phyloP scores from a whole-genome alignment of 2,113 vertebrate species.

The Nymphicus hollandicus region DNA sequence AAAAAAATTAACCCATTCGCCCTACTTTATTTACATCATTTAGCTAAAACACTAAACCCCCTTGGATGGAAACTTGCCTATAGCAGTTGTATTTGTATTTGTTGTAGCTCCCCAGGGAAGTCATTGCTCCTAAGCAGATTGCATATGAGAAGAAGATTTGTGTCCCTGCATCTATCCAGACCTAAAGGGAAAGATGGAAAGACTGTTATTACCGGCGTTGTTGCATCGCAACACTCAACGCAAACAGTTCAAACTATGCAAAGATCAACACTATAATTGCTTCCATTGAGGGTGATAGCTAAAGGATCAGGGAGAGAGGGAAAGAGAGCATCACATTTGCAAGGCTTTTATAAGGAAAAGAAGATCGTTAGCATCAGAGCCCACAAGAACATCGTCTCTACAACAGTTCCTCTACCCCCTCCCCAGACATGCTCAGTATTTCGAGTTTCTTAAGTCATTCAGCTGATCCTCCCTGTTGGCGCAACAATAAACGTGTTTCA shows the following conservation, averaged over 20 bases:
- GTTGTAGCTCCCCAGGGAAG: slow-evolving; percentile 99
- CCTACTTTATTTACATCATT: slow-evolving; percentile 75
- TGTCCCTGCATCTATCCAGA: slow-evolving; percentile 98
- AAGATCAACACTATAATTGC: slow-evolving; percentile 6
- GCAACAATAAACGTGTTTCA: not conserved
- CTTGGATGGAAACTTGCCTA: slow-evolving; percentile 85
- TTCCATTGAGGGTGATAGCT: slow-evolving; percentile 11
- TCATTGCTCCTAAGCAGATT: slow-evolving; percentile 99
- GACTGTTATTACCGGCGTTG: not conserved
- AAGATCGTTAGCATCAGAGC: slow-evolving; percentile 23
- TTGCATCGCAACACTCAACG: not conserved
- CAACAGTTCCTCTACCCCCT: not conserved
- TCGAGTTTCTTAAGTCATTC: slow-evolving; percentile 35
- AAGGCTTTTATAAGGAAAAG: not conserved
- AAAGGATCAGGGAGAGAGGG: not conserved
- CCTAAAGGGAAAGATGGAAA: slow-evolving; percentile 73
- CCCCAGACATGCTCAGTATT: slow-evolving; percentile 21
- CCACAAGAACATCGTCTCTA: not conserved
- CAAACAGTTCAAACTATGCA: not conserved
- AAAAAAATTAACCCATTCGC: slow-evolving; percentile 82
- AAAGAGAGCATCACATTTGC: slow-evolving; percentile 47
- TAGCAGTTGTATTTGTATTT: slow-evolving; percentile 99
- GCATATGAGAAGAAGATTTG: slow-evolving; percentile 99
- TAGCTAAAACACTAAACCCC: slow-evolving; percentile 72
- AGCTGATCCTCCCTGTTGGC: slow-evolving; percentile 6